These are phyloP conservation scores for Sabatieria punctata DNA, from an alignment of 2,888 invertebrate genomes.

Conservation along the genomic window DNA sequence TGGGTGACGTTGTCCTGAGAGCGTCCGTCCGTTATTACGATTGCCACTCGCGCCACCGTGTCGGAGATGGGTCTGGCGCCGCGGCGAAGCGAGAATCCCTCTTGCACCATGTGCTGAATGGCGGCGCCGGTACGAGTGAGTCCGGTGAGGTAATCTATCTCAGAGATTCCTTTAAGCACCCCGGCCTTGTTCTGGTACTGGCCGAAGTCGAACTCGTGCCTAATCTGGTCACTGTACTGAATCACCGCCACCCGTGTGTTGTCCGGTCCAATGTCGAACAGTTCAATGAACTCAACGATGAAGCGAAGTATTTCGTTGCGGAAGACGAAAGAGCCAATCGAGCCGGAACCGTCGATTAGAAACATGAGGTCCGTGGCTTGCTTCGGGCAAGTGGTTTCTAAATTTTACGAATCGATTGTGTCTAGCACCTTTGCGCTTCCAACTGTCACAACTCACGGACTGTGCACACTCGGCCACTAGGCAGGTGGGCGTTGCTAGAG, in stretches of 20 bases:
- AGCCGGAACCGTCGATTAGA: constrained; percentile 30
- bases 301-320: constrained; percentile 20
- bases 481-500: constrained; percentile 24
- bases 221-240: constrained; percentile 29
- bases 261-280: constrained; percentile 28
- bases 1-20: constrained; percentile 32
- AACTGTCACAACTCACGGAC: constrained; percentile 18
- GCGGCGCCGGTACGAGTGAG: constrained; percentile 29
- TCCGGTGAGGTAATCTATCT: constrained; percentile 26
- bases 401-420: no score
- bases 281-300: constrained; percentile 25
- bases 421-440: no score
- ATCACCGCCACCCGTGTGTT: constrained; percentile 29
- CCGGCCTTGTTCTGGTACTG: constrained; percentile 14
- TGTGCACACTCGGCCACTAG: constrained; percentile 30
- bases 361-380: constrained; percentile 30
- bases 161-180: constrained; percentile 3
- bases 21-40: constrained; percentile 35
- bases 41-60: constrained; percentile 29
- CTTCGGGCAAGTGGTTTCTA: constrained; percentile 25
- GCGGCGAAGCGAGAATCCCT: constrained; percentile 20
- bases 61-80: constrained; percentile 19
- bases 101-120: constrained; percentile 29
- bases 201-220: constrained; percentile 30
- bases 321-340: constrained; percentile 30